These are phyloP conservation scores for Chouioia cunea DNA, from an alignment of 2,888 invertebrate genomes.

Conservation along the genomic window DNA sequence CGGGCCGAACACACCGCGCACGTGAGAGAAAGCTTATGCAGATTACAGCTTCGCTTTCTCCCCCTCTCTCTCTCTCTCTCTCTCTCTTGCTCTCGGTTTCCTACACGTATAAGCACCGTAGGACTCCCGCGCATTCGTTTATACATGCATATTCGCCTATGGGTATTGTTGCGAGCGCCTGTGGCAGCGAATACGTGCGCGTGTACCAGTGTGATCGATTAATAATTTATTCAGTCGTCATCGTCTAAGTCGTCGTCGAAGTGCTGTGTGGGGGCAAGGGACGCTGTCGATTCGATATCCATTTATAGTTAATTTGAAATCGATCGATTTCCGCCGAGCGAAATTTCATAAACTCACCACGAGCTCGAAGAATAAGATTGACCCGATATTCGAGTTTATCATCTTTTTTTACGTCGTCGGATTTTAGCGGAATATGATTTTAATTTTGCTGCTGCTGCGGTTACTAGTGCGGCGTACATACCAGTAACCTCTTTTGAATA, in stretches of 20 bases:
- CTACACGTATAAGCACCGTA: not conserved
- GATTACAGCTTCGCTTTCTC: slow-evolving; percentile 22
- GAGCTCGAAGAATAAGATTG: not conserved
- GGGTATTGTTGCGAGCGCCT: slow-evolving; percentile 29
- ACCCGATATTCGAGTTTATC: too few relatives aligned
- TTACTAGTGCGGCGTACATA: too few relatives aligned
- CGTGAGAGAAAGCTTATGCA: slow-evolving; percentile 33
- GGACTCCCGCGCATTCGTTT: slow-evolving; percentile 31
- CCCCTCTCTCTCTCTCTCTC: not conserved
- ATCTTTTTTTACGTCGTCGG: too few relatives aligned
- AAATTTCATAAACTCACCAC: slow-evolving; percentile 1
- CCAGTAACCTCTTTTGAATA: not conserved
- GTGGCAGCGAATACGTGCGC: slow-evolving; percentile 30
- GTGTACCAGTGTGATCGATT: not conserved
- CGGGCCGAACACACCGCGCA: too few relatives aligned
- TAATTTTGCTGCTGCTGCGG: too few relatives aligned
- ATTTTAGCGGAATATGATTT: too few relatives aligned
- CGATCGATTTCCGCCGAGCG: too few relatives aligned
- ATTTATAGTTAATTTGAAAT: too few relatives aligned
- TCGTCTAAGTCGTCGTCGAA: slow-evolving; percentile 11
- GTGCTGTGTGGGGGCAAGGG: not conserved
- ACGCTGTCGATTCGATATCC: too few relatives aligned
- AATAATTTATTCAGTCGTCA: slow-evolving; percentile 37
- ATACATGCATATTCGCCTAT: slow-evolving; percentile 1
- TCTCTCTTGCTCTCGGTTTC: not conserved